Conservation (phyloP, 2,113 vertebrate genomes). For the Laterallus jamaicensis region DNA sequence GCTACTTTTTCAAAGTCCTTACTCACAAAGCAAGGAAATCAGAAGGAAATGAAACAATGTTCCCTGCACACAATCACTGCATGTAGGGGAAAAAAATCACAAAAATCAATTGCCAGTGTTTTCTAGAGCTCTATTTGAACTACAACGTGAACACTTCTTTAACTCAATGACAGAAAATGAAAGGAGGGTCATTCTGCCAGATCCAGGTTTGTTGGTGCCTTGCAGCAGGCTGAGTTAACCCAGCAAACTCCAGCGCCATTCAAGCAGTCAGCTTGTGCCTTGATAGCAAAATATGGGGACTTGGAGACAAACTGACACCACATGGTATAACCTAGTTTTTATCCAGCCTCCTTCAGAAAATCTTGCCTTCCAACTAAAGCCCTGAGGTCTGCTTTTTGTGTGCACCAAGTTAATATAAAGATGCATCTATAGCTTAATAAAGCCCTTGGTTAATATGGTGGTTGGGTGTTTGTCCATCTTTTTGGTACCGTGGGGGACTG, state of each 20-base stretch:
- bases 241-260: not conserved
- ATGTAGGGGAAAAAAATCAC: not conserved
- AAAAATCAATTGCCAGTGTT: not conserved
- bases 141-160: not conserved
- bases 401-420: not conserved
- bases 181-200: not conserved
- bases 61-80: not conserved
- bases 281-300: not conserved
- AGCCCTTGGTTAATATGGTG: not conserved
- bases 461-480: not conserved
- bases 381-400: not conserved
- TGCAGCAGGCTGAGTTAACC: not conserved
- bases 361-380: not conserved
- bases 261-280: not conserved
- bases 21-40: slow-evolving; percentile 32
- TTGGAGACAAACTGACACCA: not conserved
- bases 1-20: not conserved
- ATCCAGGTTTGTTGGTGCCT: not conserved
- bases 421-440: not conserved
- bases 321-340: not conserved
- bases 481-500: not conserved
- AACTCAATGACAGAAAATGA: not conserved
- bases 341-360: not conserved
- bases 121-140: not conserved
- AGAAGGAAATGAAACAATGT: slow-evolving; percentile 41